phyloP scores from a whole-genome alignment of 2,113 vertebrate species.

The Corydoras maculifer region DNA sequence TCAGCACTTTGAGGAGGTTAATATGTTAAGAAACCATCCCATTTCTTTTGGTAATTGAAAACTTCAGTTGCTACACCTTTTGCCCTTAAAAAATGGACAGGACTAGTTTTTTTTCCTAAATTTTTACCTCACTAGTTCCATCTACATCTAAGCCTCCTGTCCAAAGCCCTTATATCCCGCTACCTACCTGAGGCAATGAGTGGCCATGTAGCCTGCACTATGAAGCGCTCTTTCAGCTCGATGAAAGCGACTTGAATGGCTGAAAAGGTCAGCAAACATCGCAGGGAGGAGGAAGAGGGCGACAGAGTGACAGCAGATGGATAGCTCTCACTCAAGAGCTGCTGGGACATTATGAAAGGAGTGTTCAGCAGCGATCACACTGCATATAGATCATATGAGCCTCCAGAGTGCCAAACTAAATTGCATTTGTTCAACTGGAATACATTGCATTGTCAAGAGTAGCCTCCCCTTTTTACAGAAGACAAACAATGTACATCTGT shows the following conservation, averaged over 20 bases:
- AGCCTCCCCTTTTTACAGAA: too few relatives aligned
- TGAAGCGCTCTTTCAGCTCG: neutral
- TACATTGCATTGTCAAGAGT: too few relatives aligned
- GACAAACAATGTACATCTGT: too few relatives aligned
- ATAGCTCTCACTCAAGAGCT: neutral
- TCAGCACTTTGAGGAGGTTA: too few relatives aligned
- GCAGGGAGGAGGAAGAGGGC: neutral
- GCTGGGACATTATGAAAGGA: neutral
- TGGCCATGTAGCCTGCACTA: neutral
- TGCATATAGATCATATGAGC: neutral
- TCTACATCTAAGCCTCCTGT: neutral
- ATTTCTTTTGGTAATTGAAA: too few relatives aligned
- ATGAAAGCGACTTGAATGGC: slow-evolving; percentile 6
- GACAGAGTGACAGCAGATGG: neutral
- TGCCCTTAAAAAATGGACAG: too few relatives aligned
- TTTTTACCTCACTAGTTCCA: slow-evolving; percentile 6
- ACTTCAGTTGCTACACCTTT: too few relatives aligned
- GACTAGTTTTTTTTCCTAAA: neutral
- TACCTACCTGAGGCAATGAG: neutral
- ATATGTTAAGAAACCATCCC: too few relatives aligned
- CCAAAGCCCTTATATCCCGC: slow-evolving; percentile 11
- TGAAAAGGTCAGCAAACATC: slow-evolving; percentile 23
- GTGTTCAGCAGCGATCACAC: neutral
- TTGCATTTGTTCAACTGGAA: neutral
- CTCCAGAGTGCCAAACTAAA: neutral